A percentile compares a stretch with the other conserved stretches of the same genome.
These are phyloP conservation scores for Drosophila azteca DNA, from an alignment of 1,140 invertebrate species.

Conservation along the genomic window DNA sequence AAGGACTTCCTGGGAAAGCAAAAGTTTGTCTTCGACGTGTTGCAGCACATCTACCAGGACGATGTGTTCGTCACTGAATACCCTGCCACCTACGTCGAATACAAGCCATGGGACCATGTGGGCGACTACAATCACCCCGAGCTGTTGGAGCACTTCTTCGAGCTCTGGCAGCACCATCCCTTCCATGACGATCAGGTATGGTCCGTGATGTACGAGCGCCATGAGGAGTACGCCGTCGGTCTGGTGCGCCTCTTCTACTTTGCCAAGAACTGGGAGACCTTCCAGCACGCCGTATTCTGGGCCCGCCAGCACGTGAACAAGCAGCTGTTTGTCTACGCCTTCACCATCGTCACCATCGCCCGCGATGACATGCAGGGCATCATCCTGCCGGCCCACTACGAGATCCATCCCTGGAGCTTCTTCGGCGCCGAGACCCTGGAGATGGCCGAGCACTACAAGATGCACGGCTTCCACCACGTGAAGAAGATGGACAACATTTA, in stretches of 20 bases:
- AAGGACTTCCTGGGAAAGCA: conserved; percentile 86
- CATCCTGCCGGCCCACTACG: conserved; percentile 86
- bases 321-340: conserved; percentile 86
- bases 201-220: conserved; percentile 84
- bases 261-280: conserved; percentile 87
- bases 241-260: conserved; percentile 86
- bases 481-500: conserved; percentile 84
- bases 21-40: conserved; percentile 84
- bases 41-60: conserved; percentile 85
- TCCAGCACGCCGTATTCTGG: conserved; percentile 87
- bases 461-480: conserved; percentile 85
- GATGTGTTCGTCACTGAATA: conserved; percentile 84
- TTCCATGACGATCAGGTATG: conserved; percentile 85
- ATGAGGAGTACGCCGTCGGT: conserved; percentile 85
- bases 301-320: conserved; percentile 86
- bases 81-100: conserved; percentile 48
- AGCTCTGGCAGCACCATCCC: conserved; percentile 84
- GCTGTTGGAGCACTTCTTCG: conserved; percentile 84
- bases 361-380: conserved; percentile 86
- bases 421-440: conserved; percentile 85
- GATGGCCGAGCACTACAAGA: conserved; percentile 85
- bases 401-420: conserved; percentile 87
- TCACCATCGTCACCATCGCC: conserved; percentile 85
- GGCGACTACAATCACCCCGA: conserved; percentile 84
- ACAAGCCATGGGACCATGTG: conserved; percentile 83